Evolutionary conservation across 1,140 invertebrate species (phyloP).

Genomic region (Drosophila takahashii): DNA sequence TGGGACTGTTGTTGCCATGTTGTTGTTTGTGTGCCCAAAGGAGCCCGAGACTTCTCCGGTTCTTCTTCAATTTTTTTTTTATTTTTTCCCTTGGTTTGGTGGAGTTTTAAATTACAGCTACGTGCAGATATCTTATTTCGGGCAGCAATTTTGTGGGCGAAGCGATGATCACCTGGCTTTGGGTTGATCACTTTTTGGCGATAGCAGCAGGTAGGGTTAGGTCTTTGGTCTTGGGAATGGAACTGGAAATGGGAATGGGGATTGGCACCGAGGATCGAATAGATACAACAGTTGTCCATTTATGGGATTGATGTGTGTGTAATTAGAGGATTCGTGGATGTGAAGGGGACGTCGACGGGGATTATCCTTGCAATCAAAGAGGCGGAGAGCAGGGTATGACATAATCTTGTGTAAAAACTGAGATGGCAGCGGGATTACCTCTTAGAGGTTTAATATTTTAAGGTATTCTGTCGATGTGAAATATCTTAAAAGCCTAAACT

Average conservation of each 20-base stretch:
- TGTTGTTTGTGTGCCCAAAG: conserved; percentile 27
- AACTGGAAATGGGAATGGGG: conserved; percentile 25
- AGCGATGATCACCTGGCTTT: conserved; percentile 59
- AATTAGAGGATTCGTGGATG: conserved; percentile 42
- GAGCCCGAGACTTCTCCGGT: conserved; percentile 29
- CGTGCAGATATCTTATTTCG: conserved; percentile 83
- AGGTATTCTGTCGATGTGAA: neutral
- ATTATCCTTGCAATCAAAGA: conserved; percentile 44
- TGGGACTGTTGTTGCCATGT: conserved; percentile 33
- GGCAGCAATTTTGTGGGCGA: conserved; percentile 72
- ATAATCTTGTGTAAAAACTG: conserved; percentile 31
- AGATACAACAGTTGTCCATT: conserved; percentile 53
- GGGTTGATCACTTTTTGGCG: conserved; percentile 58
- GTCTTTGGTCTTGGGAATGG: conserved; percentile 7
- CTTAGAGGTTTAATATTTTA: neutral
- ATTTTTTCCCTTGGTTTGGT: conserved; percentile 38
- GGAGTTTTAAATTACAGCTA: conserved; percentile 80
- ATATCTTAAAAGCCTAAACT: neutral
- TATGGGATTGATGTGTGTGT: conserved; percentile 50
- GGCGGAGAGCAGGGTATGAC: conserved; percentile 30
- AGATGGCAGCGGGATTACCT: neutral
- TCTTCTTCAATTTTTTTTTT: conserved; percentile 32
- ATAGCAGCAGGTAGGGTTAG: conserved; percentile 60
- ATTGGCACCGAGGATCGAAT: conserved; percentile 17
- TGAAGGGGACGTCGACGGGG: neutral